These are phyloP conservation scores for Heterotilapia buettikoferi DNA, from an alignment of 2,113 vertebrate genomes.

Conservation along the genomic window DNA sequence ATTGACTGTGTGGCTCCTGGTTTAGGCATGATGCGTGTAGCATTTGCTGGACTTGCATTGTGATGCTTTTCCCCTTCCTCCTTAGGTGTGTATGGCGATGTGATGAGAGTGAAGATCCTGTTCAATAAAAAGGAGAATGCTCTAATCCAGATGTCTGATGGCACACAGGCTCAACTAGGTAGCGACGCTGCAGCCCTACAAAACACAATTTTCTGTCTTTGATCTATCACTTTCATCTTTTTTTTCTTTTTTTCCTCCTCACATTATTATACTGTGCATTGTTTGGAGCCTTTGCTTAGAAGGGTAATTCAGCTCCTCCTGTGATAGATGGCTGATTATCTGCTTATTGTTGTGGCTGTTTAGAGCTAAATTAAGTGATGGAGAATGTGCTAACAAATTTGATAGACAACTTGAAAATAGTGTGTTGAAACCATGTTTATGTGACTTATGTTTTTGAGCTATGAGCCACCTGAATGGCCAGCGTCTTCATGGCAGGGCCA, in stretches of 20 bases:
- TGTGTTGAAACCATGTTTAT: background rate
- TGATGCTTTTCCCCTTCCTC: constrained; percentile 24
- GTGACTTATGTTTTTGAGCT: constrained; percentile 60
- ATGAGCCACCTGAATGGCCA: constrained; percentile 96
- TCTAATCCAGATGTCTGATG: constrained; percentile 94
- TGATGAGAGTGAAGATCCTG: constrained; percentile 91
- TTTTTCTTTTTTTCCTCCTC: background rate
- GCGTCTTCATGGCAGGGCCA: constrained; percentile 85
- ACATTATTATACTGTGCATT: background rate
- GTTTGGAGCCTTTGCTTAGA: background rate
- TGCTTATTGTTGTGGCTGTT: background rate
- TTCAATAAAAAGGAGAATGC: constrained; percentile 98
- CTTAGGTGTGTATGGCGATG: constrained; percentile 74
- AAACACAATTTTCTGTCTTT: background rate
- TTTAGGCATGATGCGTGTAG: background rate
- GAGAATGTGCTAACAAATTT: background rate
- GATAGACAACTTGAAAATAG: background rate
- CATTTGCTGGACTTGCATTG: background rate
- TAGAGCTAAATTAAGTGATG: background rate
- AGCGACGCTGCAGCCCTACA: constrained; percentile 16
- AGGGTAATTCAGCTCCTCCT: background rate
- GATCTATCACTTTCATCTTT: background rate
- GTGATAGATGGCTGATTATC: background rate
- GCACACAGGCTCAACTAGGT: constrained; percentile 96
- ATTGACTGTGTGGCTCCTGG: constrained; percentile 39